Percentiles rank a stretch among this genome's conserved stretches.
Conservation (phyloP, 2,797 vertebrate genomes). For the Leptodactylus fallax region DNA sequence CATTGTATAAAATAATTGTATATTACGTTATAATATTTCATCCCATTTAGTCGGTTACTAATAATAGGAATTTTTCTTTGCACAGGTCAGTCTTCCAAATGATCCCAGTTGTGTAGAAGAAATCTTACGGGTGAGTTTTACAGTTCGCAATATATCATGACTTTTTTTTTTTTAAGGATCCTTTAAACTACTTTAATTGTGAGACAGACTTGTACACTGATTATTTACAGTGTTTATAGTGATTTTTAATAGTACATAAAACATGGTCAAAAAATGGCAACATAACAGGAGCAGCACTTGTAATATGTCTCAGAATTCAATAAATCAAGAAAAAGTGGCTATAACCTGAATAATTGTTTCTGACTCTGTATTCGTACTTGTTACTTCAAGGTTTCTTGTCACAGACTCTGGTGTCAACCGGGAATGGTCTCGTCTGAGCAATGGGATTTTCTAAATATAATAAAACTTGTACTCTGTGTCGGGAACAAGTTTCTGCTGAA, state of each 20-base stretch:
- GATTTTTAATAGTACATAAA: constrained; percentile 34
- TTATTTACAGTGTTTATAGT: constrained; percentile 34
- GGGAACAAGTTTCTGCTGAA: constrained; percentile 27
- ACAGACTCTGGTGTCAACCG: constrained; percentile 19
- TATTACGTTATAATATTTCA: background rate
- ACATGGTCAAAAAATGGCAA: constrained; percentile 33
- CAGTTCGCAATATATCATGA: constrained; percentile 4
- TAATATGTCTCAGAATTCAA: constrained; percentile 39
- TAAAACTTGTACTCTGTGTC: constrained; percentile 27
- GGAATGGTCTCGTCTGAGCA: constrained; percentile 8
- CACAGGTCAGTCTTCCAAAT: constrained; percentile 89
- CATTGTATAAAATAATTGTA: background rate
- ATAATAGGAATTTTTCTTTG: constrained; percentile 59
- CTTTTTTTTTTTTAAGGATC: background rate
- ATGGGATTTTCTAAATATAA: constrained; percentile 40
- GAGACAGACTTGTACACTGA: background rate
- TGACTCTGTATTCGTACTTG: constrained; percentile 17
- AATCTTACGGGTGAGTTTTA: constrained; percentile 90
- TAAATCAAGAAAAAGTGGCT: constrained; percentile 47
- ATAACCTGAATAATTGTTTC: constrained; percentile 47
- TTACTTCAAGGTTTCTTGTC: constrained; percentile 46
- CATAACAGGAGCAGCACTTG: constrained; percentile 27
- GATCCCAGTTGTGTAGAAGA: constrained; percentile 97
- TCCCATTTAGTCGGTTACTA: background rate
- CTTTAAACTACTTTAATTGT: constrained; percentile 3